These are phyloP conservation scores for Cettia cetti DNA, from an alignment of 2,113 vertebrate species.

Conservation along the genomic window DNA sequence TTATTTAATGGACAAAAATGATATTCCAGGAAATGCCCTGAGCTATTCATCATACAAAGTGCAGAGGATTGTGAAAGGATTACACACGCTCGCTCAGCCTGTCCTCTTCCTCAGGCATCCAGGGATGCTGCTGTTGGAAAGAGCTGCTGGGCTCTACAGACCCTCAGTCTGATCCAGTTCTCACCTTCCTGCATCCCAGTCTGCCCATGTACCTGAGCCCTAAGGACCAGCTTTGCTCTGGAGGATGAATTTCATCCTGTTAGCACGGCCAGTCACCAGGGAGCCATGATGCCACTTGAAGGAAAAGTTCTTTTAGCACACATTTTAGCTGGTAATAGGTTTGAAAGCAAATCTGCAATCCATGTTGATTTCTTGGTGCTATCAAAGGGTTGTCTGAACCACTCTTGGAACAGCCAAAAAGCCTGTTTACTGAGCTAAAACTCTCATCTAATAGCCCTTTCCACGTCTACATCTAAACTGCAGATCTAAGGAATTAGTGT, in stretches of 20 bases:
- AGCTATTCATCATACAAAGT: not conserved
- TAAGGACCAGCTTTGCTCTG: not conserved
- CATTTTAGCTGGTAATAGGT: not conserved
- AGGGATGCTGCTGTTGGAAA: not conserved
- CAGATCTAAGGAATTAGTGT: not conserved
- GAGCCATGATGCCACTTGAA: not conserved
- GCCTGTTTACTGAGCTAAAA: not conserved
- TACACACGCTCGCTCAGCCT: rapidly evolving
- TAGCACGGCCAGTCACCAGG: rapidly evolving
- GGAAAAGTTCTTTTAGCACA: not conserved
- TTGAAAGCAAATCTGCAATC: not conserved
- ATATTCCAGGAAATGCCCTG: not conserved
- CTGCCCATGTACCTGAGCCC: rapidly evolving
- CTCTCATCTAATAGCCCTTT: not conserved
- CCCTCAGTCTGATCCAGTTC: not conserved
- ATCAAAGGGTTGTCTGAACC: not conserved
- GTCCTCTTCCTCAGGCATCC: not conserved
- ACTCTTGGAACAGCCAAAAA: not conserved
- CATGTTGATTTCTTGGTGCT: not conserved
- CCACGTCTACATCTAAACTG: not conserved
- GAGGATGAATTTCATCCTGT: not conserved
- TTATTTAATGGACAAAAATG: not conserved
- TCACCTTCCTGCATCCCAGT: not conserved
- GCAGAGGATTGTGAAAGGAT: not conserved
- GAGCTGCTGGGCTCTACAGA: not conserved